Conservation (phyloP, 2,888 invertebrate species). For the Tipula lateralis region DNA sequence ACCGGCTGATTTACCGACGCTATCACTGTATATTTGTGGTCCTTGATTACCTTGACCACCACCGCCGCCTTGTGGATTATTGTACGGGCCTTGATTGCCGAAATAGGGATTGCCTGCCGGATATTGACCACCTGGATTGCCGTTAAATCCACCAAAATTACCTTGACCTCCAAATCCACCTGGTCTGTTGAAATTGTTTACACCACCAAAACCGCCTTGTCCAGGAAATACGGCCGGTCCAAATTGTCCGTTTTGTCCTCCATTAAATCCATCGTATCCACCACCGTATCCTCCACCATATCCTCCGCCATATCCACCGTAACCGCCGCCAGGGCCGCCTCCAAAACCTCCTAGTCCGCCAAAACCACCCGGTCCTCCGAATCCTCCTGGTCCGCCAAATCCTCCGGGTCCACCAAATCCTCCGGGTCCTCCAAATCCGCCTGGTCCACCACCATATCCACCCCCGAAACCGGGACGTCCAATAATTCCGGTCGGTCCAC, state of each 20-base stretch:
- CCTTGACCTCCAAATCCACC: not conserved
- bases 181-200: not conserved
- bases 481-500: conserved; percentile 54
- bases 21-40: conserved; percentile 25
- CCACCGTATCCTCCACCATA: conserved; percentile 32
- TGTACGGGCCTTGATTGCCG: not conserved
- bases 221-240: conserved; percentile 33
- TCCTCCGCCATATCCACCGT: conserved; percentile 34
- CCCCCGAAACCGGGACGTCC: conserved; percentile 37
- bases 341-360: conserved; percentile 25
- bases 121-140: not conserved
- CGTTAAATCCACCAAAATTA: not conserved
- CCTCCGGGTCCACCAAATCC: conserved; percentile 27
- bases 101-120: not conserved
- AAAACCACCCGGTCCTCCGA: conserved; percentile 35
- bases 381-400: conserved; percentile 32
- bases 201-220: conserved; percentile 26
- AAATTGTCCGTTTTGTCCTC: conserved; percentile 27
- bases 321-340: conserved; percentile 29
- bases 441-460: conserved; percentile 32
- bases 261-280: conserved; percentile 32
- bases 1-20: not conserved
- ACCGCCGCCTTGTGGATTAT: conserved; percentile 7
- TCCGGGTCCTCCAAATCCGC: conserved; percentile 32
- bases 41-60: not conserved